Conservation (phyloP, 2,113 vertebrate genomes). For the Oophaga pumilio region DNA sequence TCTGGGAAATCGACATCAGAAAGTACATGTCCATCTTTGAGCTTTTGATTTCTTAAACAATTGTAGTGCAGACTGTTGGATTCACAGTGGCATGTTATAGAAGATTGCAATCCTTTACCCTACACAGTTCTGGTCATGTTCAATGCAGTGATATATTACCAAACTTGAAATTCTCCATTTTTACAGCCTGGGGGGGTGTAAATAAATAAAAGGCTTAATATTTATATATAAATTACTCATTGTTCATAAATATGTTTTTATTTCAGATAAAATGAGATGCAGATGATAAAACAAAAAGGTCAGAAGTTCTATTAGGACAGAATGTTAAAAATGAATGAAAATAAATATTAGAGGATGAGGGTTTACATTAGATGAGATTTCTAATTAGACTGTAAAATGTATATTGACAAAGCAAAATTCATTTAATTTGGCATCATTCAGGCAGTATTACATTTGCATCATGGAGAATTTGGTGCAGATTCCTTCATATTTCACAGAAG, state of each 20-base stretch:
- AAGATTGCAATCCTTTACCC: constrained; percentile 17
- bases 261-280: background rate
- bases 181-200: background rate
- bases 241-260: background rate
- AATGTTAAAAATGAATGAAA: background rate
- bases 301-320: background rate
- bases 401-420: background rate
- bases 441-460: background rate
- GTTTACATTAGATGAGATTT: background rate
- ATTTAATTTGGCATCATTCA: background rate
- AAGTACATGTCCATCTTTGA: constrained; percentile 44
- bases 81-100: constrained; percentile 47
- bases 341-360: background rate
- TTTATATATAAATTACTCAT: constrained; percentile 24
- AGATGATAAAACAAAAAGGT: background rate
- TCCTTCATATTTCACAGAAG: background rate
- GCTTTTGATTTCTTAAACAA: constrained; percentile 16
- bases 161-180: background rate
- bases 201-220: constrained; percentile 4
- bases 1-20: constrained; percentile 46
- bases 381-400: background rate
- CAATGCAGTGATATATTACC: background rate
- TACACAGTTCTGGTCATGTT: background rate
- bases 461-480: background rate
- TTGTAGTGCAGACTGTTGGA: constrained; percentile 31